Conservation (phyloP, 2,797 vertebrate genomes). For the Leucoraja ocellata region DNA sequence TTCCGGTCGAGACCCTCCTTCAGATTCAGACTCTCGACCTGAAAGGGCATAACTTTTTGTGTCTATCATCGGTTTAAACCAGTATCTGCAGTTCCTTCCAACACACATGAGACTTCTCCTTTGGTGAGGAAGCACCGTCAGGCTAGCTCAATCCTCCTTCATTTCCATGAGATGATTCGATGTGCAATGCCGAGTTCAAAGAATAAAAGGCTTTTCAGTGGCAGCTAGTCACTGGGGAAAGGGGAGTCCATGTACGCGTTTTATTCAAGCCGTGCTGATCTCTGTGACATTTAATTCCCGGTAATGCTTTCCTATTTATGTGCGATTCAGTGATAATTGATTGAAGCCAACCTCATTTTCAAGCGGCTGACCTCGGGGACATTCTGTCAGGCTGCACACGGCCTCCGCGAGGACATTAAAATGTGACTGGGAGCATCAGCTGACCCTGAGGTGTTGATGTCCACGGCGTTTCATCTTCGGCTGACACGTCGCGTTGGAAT, state of each 20-base stretch:
- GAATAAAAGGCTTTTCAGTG: neutral
- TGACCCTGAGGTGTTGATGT: slow-evolving; percentile 10
- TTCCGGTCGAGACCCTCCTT: too few species aligned
- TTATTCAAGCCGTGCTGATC: slow-evolving; percentile 17
- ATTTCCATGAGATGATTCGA: neutral
- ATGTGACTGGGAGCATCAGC: slow-evolving; percentile 18
- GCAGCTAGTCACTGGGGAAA: neutral
- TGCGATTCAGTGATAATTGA: slow-evolving; percentile 32
- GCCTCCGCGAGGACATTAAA: neutral
- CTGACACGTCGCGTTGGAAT: neutral
- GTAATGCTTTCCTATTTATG: slow-evolving; percentile 38
- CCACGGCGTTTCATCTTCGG: neutral
- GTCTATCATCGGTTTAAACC: too few species aligned
- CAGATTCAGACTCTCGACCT: too few species aligned
- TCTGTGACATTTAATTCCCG: slow-evolving; percentile 38
- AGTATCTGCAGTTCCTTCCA: too few species aligned
- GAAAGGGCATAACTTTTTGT: too few species aligned
- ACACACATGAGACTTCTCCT: too few species aligned
- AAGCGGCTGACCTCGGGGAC: slow-evolving; percentile 13
- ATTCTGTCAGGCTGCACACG: neutral
- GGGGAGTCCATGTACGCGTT: neutral
- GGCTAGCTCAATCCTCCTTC: neutral
- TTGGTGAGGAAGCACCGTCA: too few species aligned
- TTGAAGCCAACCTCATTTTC: slow-evolving; percentile 38
- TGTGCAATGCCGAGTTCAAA: neutral